Evolutionary conservation across 1,140 invertebrate genomes (phyloP).

Genomic region (Conus betulinus): DNA sequence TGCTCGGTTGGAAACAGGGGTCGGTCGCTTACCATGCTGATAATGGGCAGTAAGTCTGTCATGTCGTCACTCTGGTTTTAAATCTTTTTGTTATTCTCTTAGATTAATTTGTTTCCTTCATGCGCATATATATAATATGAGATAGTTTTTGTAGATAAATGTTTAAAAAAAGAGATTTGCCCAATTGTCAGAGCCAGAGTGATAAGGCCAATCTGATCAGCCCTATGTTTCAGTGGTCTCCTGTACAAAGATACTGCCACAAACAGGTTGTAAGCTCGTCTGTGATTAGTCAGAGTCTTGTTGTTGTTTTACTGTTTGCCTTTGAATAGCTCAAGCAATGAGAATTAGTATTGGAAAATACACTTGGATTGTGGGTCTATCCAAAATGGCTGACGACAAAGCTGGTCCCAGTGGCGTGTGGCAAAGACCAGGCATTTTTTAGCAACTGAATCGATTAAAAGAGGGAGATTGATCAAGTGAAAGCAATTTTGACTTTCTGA

Average conservation of each 20-base stretch:
- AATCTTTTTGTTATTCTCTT: too few species aligned
- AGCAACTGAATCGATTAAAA: background rate
- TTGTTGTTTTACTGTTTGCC: background rate
- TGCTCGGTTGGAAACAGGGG: slow-evolving; percentile 49
- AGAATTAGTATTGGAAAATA: background rate
- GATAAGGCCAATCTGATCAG: background rate
- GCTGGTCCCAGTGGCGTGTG: too few species aligned
- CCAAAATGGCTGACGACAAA: background rate
- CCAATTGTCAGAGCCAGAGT: background rate
- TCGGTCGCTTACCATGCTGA: slow-evolving; percentile 55
- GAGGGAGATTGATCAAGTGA: background rate
- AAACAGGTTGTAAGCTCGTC: background rate
- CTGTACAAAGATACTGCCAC: background rate
- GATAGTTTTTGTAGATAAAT: too few species aligned
- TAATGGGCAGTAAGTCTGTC: slow-evolving; percentile 45
- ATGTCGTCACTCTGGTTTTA: too few species aligned
- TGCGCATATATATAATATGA: too few species aligned
- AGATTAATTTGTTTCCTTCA: too few species aligned
- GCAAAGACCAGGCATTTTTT: background rate
- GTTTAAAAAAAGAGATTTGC: background rate
- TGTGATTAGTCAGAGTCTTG: background rate
- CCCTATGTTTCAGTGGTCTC: background rate
- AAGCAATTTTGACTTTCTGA: too few species aligned
- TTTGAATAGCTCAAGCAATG: background rate
- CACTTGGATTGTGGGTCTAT: too few species aligned